A percentile compares a stretch with the other conserved stretches of the same genome.
phyloP scores from a whole-genome alignment of 2,797 vertebrate species.

The Coranthus polyacanthus region DNA sequence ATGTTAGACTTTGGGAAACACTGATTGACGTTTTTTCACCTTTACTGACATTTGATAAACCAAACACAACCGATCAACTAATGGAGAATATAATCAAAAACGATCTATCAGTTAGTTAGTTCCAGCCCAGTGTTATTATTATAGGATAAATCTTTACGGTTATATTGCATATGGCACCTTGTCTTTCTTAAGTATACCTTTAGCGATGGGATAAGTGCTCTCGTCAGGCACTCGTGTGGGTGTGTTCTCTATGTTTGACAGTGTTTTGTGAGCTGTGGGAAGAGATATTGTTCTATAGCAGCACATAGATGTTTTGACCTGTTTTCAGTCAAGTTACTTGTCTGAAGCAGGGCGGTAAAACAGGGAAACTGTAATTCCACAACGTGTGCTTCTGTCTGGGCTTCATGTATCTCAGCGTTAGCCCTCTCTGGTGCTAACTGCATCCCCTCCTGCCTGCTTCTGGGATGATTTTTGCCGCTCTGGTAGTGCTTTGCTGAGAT shows the following conservation, averaged over 20 bases:
- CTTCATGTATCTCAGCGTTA: constrained; percentile 46
- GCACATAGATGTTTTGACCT: constrained; percentile 38
- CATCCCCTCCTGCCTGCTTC: constrained; percentile 46
- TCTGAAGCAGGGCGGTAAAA: constrained; percentile 21
- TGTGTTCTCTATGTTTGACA: constrained; percentile 36
- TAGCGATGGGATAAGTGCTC: constrained; percentile 12
- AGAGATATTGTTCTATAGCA: constrained; percentile 39
- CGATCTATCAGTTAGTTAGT: too few species aligned
- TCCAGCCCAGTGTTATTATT: too few species aligned
- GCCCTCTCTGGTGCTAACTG: constrained; percentile 56
- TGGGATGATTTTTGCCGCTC: constrained; percentile 46
- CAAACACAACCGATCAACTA: too few species aligned
- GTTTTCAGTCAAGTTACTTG: constrained; percentile 53
- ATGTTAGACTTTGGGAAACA: too few species aligned
- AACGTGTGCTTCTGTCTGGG: constrained; percentile 52
- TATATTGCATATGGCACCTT: neutral
- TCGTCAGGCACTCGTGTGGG: constrained; percentile 22
- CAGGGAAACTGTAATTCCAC: constrained; percentile 35
- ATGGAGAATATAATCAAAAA: too few species aligned
- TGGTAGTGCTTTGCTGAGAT: constrained; percentile 54
- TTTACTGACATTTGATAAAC: too few species aligned
- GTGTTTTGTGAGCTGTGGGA: constrained; percentile 32
- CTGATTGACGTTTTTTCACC: too few species aligned
- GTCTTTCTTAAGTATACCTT: constrained; percentile 20
- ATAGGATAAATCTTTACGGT: neutral